Evolutionary conservation across 2,797 vertebrate species (phyloP), one percentile per base, ranked within the genome.

Genomic region (Anableps anableps): DNA sequence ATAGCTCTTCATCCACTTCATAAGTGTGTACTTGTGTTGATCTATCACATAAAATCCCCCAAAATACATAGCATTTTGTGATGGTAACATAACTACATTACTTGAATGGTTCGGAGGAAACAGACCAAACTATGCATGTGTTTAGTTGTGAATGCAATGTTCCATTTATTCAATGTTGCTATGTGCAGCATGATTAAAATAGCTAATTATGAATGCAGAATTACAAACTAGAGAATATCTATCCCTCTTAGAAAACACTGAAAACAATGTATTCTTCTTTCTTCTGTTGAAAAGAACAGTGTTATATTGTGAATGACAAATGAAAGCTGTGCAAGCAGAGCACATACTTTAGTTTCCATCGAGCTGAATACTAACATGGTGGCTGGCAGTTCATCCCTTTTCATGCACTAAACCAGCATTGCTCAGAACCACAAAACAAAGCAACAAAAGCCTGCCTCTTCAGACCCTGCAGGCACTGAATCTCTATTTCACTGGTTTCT

Each of bases 381-480:
- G 3, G 51, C 77, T 83, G 76, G 55, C 70, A 74, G 79, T 84
- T 87, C 7, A 72, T 60, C 73, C 87, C 74, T 77, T 82, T 85
- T 90, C 75, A 81, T 58, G 66, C 71, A 5, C 64, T 60, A 78
- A 87, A 73, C 77, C 78, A 71, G 81, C 80, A 31, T 38, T 31
- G 70, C 78, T 86, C 72, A 72, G 78, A 90, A 89, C 75, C 86
- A 89, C 83, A 88, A 80, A 88, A 85, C 77, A 91, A 91, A 90
- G 85, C 83, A 26, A 68, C 81, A 85, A 84, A 87, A 88, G 81
- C 43, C 72, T 13, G 68, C 83, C 74, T 75, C 72, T 34, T 71
- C 77, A 90, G 85, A 72, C 79, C 82, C 91, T n/a, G 90, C 85
- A 78, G 89, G 80, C 84, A 19, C 60, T 68, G 78, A 48, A 83